phyloP scores from a whole-genome alignment of 2,797 vertebrate species.

The Acanthiza pusilla region DNA sequence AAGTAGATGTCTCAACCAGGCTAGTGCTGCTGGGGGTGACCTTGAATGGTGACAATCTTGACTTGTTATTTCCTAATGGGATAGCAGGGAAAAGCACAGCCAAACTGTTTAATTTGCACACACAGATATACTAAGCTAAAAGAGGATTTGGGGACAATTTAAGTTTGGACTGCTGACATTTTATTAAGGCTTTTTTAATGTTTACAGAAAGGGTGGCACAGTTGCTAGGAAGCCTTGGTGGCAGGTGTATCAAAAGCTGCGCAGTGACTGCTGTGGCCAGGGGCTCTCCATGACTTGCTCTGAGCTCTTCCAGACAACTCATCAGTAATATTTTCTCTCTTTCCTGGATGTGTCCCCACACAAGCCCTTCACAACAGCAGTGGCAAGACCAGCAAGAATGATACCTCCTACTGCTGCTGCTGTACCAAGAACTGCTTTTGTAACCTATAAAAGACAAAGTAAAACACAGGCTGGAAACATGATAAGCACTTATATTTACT shows the following conservation, averaged over 20 bases:
- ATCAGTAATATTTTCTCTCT: constrained; percentile 21
- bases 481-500: neutral
- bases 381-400: neutral
- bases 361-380: neutral
- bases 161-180: neutral
- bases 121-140: neutral
- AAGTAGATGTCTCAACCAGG: neutral
- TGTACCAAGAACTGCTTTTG: neutral
- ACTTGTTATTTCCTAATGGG: neutral
- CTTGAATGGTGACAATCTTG: neutral
- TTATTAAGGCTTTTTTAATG: neutral
- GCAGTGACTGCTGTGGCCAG: fast-evolving
- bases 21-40: neutral
- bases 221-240: neutral
- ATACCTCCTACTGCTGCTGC: neutral
- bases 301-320: neutral
- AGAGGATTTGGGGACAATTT: neutral
- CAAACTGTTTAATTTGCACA: fast-evolving
- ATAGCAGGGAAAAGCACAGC: neutral
- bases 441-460: constrained; percentile 56
- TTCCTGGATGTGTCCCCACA: constrained; percentile 50
- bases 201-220: neutral
- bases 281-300: neutral
- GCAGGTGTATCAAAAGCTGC: neutral
- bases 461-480: neutral